Evolutionary conservation across 2,113 vertebrate species (phyloP).

Genomic region (Anhinga rufa): DNA sequence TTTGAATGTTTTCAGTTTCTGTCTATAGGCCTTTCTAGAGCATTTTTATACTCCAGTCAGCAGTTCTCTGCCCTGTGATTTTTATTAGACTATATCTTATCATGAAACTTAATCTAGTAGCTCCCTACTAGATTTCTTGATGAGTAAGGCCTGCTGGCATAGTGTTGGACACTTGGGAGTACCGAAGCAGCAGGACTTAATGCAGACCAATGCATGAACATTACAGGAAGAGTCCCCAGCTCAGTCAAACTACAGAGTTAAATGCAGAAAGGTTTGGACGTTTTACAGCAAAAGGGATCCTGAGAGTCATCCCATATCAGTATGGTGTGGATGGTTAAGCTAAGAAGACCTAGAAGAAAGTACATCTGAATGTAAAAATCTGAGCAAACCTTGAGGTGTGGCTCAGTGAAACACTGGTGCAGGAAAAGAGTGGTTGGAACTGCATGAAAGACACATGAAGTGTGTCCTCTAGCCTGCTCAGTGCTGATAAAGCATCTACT

Average conservation of each 20-base stretch:
- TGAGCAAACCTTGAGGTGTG: not conserved
- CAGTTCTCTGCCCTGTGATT: not conserved
- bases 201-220: not conserved
- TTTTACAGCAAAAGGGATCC: not conserved
- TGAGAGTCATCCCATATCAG: not conserved
- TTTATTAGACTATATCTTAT: not conserved
- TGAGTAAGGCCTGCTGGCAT: not conserved
- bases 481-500: not conserved
- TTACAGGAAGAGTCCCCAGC: not conserved
- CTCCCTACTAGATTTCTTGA: not conserved
- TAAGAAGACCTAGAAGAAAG: not conserved
- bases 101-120: not conserved
- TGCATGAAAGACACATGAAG: not conserved
- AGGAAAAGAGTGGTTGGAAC: not conserved
- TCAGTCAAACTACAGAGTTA: not conserved
- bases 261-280: not conserved
- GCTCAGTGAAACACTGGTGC: not conserved
- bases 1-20: not conserved
- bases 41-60: rapidly evolving
- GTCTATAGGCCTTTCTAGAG: not conserved
- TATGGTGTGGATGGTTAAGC: not conserved
- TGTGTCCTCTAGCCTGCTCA: not conserved
- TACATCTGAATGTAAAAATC: not conserved
- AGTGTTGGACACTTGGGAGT: not conserved
- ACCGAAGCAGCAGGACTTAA: not conserved